Base-by-base conservation (phyloP, 2,797 vertebrate species). In the Balearica regulorum region DNA sequence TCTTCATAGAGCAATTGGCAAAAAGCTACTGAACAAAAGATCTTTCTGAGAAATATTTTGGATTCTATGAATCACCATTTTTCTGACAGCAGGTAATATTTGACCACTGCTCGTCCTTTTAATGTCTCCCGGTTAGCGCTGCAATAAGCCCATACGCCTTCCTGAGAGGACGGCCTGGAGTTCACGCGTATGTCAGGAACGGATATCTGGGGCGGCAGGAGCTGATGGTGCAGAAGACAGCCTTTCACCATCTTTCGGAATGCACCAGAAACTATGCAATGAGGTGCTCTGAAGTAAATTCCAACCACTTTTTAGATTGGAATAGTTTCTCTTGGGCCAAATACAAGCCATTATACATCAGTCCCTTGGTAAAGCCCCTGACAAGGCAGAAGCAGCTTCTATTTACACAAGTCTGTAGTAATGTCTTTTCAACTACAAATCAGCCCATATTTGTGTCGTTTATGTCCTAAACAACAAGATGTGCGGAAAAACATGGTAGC, bases 371-470 rank as follows among this genome's bases (percentile, higher is more conserved):
- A 85, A 93, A 62, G 14, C 6, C 20, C 53, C 60, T 71, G 24
- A 39, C 72, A 75, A 46, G 33, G 72, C 57, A 90, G 70, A 46
- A 68, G 29, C 24, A 79, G 57, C 37, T 83, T 58, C 46, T 82
- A 13, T 58, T 78, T 58, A 79, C 43, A 43, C 19, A 62, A 54
- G 41, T 17, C 28, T 55, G 35, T 41, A 54, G 39, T 41, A 89
- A 55, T 7, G n/a, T 65, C 33, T 90, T 86, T 83, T 65, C 25
- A 48, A 64, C 39, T 48, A 39, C 69, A 76, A 41, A 71, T 39
- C 3, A 61, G 29, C 12, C 44, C 3, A 0, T 44, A 37, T 66
- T 84, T 3, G 0, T 20, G 33, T 71, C 43, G 31, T 90, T 58
- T 81, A 39, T 73, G 44, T 41, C 41, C n/a, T 55, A 35, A 92